Conservation (phyloP, 2,113 vertebrate genomes). For the Rissa tridactyla region DNA sequence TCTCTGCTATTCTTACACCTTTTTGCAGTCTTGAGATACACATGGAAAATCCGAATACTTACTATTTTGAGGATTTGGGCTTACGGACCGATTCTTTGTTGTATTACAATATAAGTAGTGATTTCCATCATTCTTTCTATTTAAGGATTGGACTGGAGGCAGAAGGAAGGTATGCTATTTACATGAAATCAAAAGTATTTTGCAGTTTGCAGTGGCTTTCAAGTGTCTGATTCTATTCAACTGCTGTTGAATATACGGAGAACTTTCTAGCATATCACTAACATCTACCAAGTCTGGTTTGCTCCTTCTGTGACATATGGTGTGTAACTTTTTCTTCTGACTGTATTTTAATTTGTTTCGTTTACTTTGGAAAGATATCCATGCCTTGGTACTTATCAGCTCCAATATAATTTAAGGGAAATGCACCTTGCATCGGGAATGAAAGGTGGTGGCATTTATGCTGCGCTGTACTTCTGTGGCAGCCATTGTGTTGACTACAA, state of each 20-base stretch:
- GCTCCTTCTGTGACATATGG: neutral
- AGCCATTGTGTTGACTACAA: neutral
- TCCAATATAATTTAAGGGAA: neutral
- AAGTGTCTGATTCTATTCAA: neutral
- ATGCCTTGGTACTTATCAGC: neutral
- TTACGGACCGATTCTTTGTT: neutral
- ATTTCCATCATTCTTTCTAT: neutral
- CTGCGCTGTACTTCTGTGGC: neutral
- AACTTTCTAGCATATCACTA: neutral
- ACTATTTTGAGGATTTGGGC: neutral
- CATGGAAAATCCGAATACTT: neutral
- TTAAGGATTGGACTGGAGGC: neutral
- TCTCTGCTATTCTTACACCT: neutral
- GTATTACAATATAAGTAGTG: neutral
- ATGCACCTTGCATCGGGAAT: neutral
- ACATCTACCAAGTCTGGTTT: neutral
- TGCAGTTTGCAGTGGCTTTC: neutral
- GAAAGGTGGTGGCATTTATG: neutral
- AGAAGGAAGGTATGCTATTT: neutral
- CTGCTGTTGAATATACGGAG: neutral
- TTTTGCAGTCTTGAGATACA: neutral
- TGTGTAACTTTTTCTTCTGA: neutral
- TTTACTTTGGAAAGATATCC: neutral
- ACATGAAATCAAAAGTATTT: neutral
- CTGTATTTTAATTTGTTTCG: neutral